Evolutionary conservation across 2,113 vertebrate genomes (phyloP).

Genomic region (Terrapene triunguis): DNA sequence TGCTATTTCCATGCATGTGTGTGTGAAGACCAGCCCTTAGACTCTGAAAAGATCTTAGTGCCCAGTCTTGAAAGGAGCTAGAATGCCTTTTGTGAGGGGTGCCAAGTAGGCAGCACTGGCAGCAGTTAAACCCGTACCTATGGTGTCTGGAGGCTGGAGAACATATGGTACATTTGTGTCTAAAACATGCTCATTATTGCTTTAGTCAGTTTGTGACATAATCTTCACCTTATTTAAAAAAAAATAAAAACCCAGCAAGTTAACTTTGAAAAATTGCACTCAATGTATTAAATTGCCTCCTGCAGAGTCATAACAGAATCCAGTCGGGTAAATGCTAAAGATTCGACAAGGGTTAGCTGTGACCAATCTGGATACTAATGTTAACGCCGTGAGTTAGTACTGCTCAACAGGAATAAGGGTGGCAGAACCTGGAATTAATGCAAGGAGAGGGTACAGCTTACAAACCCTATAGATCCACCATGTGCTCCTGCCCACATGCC

Average conservation of each 20-base stretch:
- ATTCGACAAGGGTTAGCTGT: neutral
- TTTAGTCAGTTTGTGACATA: neutral
- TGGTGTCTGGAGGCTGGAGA: neutral
- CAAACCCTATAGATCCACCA: neutral
- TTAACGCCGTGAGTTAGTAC: neutral
- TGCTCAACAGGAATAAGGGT: neutral
- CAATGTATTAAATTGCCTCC: neutral
- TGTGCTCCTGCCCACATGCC: neutral
- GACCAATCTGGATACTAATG: neutral
- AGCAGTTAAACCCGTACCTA: fast-evolving
- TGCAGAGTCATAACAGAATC: neutral
- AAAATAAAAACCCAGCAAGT: neutral
- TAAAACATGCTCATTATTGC: neutral
- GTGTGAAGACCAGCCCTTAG: neutral
- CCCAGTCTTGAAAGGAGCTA: neutral
- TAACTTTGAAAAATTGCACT: neutral
- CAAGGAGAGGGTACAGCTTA: neutral
- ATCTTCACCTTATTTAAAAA: neutral
- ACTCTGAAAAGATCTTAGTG: neutral
- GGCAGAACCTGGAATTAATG: neutral
- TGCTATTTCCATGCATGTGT: neutral
- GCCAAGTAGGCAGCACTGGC: neutral
- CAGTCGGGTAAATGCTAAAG: fast-evolving
- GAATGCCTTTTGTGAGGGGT: neutral
- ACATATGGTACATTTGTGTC: neutral